A percentile compares a stretch with the other conserved stretches of the same genome.
Conservation (phyloP, 2,113 vertebrate genomes). For the Xiphias gladius region DNA sequence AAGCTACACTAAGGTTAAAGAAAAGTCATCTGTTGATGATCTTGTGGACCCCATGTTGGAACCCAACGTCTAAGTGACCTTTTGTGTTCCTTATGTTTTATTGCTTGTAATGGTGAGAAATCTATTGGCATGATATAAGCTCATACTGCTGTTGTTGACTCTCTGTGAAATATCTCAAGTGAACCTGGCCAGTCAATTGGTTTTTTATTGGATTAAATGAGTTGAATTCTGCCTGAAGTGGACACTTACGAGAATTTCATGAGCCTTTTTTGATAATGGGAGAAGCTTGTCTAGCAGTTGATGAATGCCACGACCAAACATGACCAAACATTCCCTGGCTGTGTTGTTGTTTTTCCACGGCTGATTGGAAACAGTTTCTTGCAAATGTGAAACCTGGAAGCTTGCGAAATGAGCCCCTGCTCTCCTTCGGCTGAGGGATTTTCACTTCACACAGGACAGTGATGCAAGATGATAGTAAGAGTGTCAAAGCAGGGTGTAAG, state of each 20-base stretch:
- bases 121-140: background rate
- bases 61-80: background rate
- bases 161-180: background rate
- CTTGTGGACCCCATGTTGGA: too few species aligned
- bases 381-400: background rate
- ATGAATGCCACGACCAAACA: background rate
- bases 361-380: slow-evolving; percentile 1
- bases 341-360: background rate
- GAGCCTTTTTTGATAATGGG: background rate
- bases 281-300: background rate
- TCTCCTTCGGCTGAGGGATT: slow-evolving; percentile 24
- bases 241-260: background rate
- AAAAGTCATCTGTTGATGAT: too few species aligned
- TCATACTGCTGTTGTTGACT: background rate
- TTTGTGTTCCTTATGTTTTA: background rate
- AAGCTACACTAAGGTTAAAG: too few species aligned
- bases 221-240: background rate
- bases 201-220: background rate
- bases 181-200: background rate
- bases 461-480: slow-evolving; percentile 60
- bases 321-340: background rate
- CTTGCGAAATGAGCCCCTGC: background rate
- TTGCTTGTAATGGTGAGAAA: background rate
- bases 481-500: slow-evolving; percentile 14
- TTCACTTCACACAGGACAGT: slow-evolving; percentile 36